Conservation (phyloP, 2,797 vertebrate species). For the Morelia viridis region DNA sequence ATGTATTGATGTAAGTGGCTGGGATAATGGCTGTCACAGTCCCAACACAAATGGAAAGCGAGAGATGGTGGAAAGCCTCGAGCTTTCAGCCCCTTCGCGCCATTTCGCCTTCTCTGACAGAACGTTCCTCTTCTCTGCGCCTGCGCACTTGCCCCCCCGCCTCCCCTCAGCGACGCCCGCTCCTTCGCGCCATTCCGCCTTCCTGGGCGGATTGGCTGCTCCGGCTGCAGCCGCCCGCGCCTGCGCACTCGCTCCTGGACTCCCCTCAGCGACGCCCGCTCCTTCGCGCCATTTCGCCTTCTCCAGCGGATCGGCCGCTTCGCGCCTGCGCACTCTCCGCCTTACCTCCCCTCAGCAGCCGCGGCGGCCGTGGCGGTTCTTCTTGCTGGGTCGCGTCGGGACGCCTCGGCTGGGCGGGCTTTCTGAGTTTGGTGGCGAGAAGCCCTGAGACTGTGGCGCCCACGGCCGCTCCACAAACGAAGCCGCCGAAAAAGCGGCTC, state of each 20-base stretch:
- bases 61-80: too few species aligned
- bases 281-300: neutral
- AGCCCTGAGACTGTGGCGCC: slow-evolving; percentile 61
- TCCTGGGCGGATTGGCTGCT: too few species aligned
- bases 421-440: slow-evolving; percentile 43
- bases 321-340: neutral
- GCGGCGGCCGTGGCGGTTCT: accelerated
- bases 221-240: too few species aligned
- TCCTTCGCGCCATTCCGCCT: too few species aligned
- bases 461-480: slow-evolving; percentile 63
- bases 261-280: neutral
- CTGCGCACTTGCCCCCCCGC: too few species aligned
- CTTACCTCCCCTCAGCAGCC: neutral
- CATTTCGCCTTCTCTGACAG: too few species aligned
- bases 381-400: accelerated
- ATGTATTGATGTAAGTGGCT: too few species aligned
- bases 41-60: too few species aligned
- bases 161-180: too few species aligned
- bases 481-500: slow-evolving; percentile 61
- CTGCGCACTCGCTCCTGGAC: neutral
- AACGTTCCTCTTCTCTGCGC: too few species aligned
- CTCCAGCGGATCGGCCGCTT: neutral
- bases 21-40: too few species aligned
- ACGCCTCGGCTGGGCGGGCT: accelerated
- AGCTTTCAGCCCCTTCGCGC: too few species aligned